phyloP scores from a whole-genome alignment of 1,140 invertebrate species.

The Sipha flava region DNA sequence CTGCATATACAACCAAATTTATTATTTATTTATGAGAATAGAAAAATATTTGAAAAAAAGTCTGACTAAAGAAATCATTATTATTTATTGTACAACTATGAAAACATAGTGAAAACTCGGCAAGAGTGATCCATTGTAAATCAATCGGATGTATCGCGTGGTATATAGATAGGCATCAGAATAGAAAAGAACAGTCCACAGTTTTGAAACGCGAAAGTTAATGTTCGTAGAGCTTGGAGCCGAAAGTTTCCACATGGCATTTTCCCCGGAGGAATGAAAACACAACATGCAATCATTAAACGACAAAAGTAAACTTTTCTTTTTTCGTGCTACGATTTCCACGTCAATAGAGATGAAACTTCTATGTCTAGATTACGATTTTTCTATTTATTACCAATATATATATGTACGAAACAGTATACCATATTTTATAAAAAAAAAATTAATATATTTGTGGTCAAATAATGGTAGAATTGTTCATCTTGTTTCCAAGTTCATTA shows the following conservation, averaged over 20 bases:
- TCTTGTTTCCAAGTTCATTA: too few species aligned
- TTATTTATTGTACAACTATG: background rate
- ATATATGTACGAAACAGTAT: too few species aligned
- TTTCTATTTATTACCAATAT: background rate
- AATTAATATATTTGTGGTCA: too few species aligned
- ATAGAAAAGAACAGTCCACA: background rate
- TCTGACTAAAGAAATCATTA: too few species aligned
- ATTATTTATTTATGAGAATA: too few species aligned
- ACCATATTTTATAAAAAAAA: too few species aligned
- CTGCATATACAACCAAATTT: too few species aligned
- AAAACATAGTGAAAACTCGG: background rate
- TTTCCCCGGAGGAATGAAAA: background rate
- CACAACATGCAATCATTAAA: conserved; percentile 2
- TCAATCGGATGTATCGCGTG: background rate
- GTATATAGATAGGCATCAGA: background rate
- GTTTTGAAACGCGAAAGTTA: conserved; percentile 7
- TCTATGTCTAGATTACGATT: background rate
- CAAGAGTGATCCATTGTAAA: background rate
- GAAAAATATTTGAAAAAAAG: too few species aligned
- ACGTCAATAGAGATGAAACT: background rate
- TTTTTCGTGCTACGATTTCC: background rate
- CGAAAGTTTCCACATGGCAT: conserved; percentile 3
- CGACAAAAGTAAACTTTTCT: conserved; percentile 14
- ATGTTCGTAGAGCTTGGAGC: background rate
- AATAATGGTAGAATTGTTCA: too few species aligned